phyloP scores from a whole-genome alignment of 2,113 vertebrate species.

The Mustela lutreola region DNA sequence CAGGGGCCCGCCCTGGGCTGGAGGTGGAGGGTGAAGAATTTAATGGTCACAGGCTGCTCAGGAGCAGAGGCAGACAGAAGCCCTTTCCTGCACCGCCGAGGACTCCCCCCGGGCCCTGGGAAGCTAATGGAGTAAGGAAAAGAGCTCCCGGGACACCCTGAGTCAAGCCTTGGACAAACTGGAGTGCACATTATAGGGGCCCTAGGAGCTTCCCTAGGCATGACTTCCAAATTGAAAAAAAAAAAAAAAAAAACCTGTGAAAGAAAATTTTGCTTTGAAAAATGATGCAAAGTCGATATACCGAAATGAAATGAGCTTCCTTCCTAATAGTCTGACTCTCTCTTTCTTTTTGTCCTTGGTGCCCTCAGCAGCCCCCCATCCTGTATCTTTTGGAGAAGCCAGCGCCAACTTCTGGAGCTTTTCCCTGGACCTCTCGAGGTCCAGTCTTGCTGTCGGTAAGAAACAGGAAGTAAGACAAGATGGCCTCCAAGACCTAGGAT shows the following conservation, averaged over 20 bases:
- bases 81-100: fast-evolving
- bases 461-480: background rate
- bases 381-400: background rate
- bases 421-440: background rate
- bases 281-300: background rate
- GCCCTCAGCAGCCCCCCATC: too few relatives aligned
- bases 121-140: background rate
- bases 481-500: background rate
- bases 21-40: background rate
- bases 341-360: background rate
- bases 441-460: background rate
- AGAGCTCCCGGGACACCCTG: background rate
- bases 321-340: background rate
- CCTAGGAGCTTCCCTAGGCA: background rate
- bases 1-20: background rate
- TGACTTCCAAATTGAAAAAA: background rate
- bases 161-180: background rate
- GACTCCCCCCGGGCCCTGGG: fast-evolving
- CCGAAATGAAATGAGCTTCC: background rate
- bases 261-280: background rate
- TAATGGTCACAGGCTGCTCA: background rate
- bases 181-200: background rate
- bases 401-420: fast-evolving
- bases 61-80: background rate
- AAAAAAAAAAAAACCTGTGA: background rate